Evolutionary conservation across 1,140 invertebrate species (phyloP).

Genomic region (Euschistus heros): DNA sequence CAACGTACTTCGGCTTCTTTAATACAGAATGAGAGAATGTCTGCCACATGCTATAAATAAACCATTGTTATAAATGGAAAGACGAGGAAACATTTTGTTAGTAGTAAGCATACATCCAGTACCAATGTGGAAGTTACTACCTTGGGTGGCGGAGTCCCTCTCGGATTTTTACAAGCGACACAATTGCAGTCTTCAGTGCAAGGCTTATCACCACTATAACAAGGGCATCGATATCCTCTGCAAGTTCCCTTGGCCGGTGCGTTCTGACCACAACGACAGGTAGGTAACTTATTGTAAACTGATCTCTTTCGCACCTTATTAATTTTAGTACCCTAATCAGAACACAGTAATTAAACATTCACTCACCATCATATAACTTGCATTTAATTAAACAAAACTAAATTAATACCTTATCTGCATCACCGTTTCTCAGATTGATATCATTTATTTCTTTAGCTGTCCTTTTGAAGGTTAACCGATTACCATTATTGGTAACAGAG

Average conservation of each 20-base stretch:
- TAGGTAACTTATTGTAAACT: slow-evolving; percentile 56
- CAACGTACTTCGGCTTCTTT: no score
- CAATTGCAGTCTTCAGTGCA: slow-evolving; percentile 74
- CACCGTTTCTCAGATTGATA: slow-evolving; percentile 20
- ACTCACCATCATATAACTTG: not conserved
- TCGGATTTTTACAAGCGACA: slow-evolving; percentile 79
- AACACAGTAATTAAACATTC: slow-evolving; percentile 12
- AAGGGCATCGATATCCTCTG: slow-evolving; percentile 84
- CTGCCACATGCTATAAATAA: no score
- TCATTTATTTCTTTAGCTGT: slow-evolving; percentile 46
- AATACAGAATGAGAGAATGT: no score
- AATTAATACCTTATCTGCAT: slow-evolving; percentile 5
- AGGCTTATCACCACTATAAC: slow-evolving; percentile 76
- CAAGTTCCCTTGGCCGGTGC: slow-evolving; percentile 82
- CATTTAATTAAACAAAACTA: not conserved
- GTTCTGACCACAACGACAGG: slow-evolving; percentile 83
- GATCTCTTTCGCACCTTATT: slow-evolving; percentile 39
- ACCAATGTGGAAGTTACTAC: not conserved
- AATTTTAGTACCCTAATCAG: slow-evolving; percentile 33
- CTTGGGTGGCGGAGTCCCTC: slow-evolving; percentile 15
- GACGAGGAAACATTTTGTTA: no score
- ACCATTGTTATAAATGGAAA: no score
- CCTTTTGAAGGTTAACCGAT: slow-evolving; percentile 71
- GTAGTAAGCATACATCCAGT: no score
- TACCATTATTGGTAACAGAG: slow-evolving; percentile 63